These are phyloP conservation scores for Agrilus planipennis DNA, from an alignment of 1,140 invertebrate genomes.

Conservation along the genomic window DNA sequence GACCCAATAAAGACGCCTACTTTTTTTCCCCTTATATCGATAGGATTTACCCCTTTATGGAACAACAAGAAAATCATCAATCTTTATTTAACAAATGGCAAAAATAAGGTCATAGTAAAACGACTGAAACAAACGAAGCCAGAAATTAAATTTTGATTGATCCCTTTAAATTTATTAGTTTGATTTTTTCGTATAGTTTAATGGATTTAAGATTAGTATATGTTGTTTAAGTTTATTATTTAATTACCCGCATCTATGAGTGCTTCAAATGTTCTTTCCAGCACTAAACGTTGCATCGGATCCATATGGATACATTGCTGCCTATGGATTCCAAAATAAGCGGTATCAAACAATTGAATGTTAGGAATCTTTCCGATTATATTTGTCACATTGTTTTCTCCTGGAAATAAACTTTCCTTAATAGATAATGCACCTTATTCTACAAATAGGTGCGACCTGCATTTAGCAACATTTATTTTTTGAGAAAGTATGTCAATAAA, in stretches of 20 bases:
- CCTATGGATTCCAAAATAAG: slow-evolving; percentile 37
- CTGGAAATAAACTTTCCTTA: slow-evolving; percentile 13
- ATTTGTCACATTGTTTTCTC: slow-evolving; percentile 24
- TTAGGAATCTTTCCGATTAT: slow-evolving; percentile 20
- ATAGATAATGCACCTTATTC: not conserved
- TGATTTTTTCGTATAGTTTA: too few relatives aligned
- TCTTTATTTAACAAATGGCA: not conserved
- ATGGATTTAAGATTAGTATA: too few relatives aligned
- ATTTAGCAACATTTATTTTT: too few relatives aligned
- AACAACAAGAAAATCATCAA: slow-evolving; percentile 8
- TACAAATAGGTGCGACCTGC: too few relatives aligned
- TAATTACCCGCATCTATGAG: slow-evolving; percentile 38
- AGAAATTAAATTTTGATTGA: not conserved
- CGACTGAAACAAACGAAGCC: not conserved
- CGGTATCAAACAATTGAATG: slow-evolving; percentile 31
- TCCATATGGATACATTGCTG: slow-evolving; percentile 35
- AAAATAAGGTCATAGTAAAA: not conserved
- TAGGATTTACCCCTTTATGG: slow-evolving; percentile 50
- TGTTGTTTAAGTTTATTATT: too few relatives aligned
- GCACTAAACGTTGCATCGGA: slow-evolving; percentile 33
- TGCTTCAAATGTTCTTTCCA: slow-evolving; percentile 36
- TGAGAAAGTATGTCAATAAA: too few relatives aligned
- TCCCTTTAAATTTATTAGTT: too few relatives aligned
- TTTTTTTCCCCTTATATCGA: slow-evolving; percentile 44
- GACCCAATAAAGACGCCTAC: slow-evolving; percentile 58